Conservation (phyloP, 2,113 vertebrate genomes). For the Varanus komodoensis region DNA sequence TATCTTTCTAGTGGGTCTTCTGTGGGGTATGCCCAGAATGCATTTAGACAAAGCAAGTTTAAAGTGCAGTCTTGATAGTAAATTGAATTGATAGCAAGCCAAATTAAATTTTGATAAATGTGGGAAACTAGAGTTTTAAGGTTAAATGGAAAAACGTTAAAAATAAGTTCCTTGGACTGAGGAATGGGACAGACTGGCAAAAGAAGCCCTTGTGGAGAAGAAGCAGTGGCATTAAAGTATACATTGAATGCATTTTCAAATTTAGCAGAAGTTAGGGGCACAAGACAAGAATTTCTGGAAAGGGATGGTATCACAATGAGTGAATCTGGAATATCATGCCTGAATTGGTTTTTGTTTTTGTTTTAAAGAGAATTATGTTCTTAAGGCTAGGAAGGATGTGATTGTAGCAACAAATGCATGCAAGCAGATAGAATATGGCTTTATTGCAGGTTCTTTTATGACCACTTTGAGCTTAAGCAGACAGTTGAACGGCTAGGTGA, state of each 20-base stretch:
- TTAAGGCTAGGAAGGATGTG: not conserved
- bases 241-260: not conserved
- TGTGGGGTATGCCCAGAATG: not conserved
- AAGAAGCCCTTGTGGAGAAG: not conserved
- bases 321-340: not conserved
- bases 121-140: not conserved
- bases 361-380: not conserved
- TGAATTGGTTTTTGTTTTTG: not conserved
- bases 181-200: not conserved
- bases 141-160: not conserved
- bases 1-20: not conserved
- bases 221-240: no score
- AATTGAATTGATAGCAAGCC: not conserved
- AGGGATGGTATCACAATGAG: not conserved
- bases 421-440: not conserved
- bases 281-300: not conserved
- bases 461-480: not conserved
- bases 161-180: not conserved
- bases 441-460: slow-evolving; percentile 1
- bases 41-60: not conserved
- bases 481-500: not conserved
- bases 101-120: not conserved
- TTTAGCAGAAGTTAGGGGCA: not conserved
- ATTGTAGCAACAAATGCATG: not conserved
- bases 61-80: not conserved